phyloP scores from a whole-genome alignment of 2,888 invertebrate genomes.

The Sipha maydis region DNA sequence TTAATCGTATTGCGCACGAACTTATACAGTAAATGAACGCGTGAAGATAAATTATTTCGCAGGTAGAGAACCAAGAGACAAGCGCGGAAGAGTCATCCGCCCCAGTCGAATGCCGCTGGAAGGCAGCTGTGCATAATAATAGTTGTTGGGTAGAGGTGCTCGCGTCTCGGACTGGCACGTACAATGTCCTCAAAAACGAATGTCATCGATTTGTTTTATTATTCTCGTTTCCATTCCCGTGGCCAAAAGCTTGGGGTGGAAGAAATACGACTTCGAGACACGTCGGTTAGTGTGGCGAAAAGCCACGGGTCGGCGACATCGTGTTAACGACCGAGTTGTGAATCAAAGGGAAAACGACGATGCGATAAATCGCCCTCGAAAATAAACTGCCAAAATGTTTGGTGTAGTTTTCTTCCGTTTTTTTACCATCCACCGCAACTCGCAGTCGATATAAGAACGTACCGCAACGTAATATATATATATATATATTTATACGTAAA shows the following conservation, averaged over 20 bases:
- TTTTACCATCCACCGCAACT: not conserved
- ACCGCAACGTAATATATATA: no score
- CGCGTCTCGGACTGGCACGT: not conserved
- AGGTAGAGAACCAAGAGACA: not conserved
- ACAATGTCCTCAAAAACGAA: not conserved
- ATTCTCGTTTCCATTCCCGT: no score
- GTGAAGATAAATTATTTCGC: not conserved
- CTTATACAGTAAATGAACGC: not conserved
- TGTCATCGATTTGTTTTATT: not conserved
- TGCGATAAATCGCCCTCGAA: conserved; percentile 12
- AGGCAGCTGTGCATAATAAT: not conserved
- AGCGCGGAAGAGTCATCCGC: not conserved
- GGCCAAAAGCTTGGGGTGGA: not conserved
- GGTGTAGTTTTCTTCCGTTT: not conserved
- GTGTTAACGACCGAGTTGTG: not conserved
- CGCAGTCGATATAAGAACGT: not conserved
- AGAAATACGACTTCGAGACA: not conserved
- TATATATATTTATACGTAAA: no score
- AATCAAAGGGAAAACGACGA: not conserved
- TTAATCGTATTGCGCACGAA: not conserved
- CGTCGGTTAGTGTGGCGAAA: not conserved
- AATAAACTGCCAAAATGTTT: not conserved
- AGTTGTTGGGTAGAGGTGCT: not conserved
- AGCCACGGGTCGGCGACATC: not conserved
- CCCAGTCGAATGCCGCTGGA: no score